Percentiles rank a stretch among this genome's conserved stretches.
These are phyloP conservation scores for Phocides pigmalion DNA, from an alignment of 1,140 invertebrate species.

Conservation along the genomic window DNA sequence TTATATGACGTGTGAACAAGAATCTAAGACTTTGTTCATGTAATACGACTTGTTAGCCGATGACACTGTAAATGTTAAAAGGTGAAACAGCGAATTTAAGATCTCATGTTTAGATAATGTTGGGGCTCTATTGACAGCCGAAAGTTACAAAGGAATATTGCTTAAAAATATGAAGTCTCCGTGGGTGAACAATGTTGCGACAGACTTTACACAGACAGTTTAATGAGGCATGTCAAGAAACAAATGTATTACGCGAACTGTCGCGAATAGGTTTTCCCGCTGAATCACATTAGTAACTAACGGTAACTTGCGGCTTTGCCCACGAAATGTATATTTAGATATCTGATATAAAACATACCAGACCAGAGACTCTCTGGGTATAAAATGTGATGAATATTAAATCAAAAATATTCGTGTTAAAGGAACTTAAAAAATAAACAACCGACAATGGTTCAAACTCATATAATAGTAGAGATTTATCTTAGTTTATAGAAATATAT, in stretches of 20 bases:
- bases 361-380: too few species aligned
- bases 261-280: conserved; percentile 53
- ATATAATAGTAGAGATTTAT: too few species aligned
- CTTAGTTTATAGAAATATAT: too few species aligned
- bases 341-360: too few species aligned
- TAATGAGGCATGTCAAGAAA: conserved; percentile 34
- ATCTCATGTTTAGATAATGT: conserved; percentile 27
- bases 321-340: too few species aligned
- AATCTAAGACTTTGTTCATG: conserved; percentile 13
- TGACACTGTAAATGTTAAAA: conserved; percentile 28
- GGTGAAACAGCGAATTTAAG: conserved; percentile 23
- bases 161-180: conserved; percentile 40
- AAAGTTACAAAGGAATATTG: conserved; percentile 29
- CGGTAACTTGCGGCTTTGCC: too few species aligned
- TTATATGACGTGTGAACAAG: not conserved
- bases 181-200: conserved; percentile 35
- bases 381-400: too few species aligned
- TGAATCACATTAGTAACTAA: too few species aligned
- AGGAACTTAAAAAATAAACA: too few species aligned
- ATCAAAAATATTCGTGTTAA: too few species aligned
- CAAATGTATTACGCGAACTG: conserved; percentile 40
- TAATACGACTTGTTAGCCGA: conserved; percentile 20
- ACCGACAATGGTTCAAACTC: too few species aligned
- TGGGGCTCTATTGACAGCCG: conserved; percentile 8
- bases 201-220: conserved; percentile 33